These are phyloP conservation scores for Stegana nigrithorax DNA, from an alignment of 2,888 invertebrate genomes.

Conservation along the genomic window DNA sequence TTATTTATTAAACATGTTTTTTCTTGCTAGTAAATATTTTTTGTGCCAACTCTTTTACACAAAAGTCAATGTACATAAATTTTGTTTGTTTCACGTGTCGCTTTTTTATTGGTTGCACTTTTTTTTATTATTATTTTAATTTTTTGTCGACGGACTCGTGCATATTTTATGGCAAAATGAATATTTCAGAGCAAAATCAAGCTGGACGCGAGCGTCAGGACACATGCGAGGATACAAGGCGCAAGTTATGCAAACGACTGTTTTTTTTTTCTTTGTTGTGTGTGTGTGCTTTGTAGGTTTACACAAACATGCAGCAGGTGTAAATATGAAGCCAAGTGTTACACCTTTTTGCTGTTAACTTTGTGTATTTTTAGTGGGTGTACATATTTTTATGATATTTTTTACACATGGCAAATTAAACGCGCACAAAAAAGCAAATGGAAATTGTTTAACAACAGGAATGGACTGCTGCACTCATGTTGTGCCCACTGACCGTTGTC, in stretches of 20 bases:
- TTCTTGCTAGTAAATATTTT: slow-evolving; percentile 17
- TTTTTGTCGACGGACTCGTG: slow-evolving; percentile 50
- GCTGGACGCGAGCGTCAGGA: slow-evolving; percentile 3
- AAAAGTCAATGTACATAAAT: slow-evolving; percentile 58
- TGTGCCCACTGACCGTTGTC: too few species aligned
- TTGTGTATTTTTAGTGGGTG: not conserved
- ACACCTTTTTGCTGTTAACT: slow-evolving; percentile 51
- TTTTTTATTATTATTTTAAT: slow-evolving; percentile 44
- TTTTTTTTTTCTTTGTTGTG: too few species aligned
- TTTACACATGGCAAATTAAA: too few species aligned
- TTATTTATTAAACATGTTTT: not conserved
- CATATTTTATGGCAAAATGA: slow-evolving; percentile 52
- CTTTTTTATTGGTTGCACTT: slow-evolving; percentile 23
- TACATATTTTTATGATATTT: not conserved
- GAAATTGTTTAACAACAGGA: too few species aligned
- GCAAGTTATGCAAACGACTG: too few species aligned
- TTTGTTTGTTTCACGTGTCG: slow-evolving; percentile 32
- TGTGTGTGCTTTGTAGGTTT: not conserved
- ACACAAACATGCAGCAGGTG: slow-evolving; percentile 26
- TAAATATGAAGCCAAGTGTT: slow-evolving; percentile 48
- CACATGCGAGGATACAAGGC: too few species aligned
- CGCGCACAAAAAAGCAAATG: too few species aligned
- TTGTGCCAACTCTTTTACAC: slow-evolving; percentile 48
- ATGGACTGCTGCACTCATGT: too few species aligned
- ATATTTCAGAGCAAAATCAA: slow-evolving; percentile 47